These are phyloP conservation scores for Dryobotodes eremita DNA, from an alignment of 2,888 invertebrate genomes.

Conservation along the genomic window DNA sequence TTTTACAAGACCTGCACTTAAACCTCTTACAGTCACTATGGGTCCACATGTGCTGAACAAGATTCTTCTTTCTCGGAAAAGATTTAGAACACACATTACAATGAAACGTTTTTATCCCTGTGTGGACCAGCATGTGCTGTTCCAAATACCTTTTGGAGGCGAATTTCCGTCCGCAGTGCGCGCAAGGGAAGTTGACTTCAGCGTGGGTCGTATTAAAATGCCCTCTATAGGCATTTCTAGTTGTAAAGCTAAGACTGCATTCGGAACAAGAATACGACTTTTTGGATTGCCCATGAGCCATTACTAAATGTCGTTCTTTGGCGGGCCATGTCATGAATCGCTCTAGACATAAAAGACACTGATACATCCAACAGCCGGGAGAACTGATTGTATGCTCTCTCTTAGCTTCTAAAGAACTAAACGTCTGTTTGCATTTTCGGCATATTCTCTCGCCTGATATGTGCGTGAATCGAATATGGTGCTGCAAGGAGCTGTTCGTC, in stretches of 20 bases:
- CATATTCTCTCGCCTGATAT: conserved; percentile 78
- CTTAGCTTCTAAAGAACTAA: conserved; percentile 76
- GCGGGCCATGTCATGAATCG: conserved; percentile 79
- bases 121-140: conserved; percentile 89
- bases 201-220: conserved; percentile 83
- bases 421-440: conserved; percentile 81
- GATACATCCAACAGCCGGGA: conserved; percentile 80
- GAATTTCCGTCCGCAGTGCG: conserved; percentile 81
- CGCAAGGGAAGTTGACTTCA: conserved; percentile 80
- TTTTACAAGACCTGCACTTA: conserved; percentile 82
- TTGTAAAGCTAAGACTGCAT: conserved; percentile 77
- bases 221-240: conserved; percentile 77
- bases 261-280: conserved; percentile 80
- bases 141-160: conserved; percentile 78
- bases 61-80: conserved; percentile 83
- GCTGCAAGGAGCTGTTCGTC: conserved; percentile 78
- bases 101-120: conserved; percentile 85
- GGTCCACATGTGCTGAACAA: conserved; percentile 85
- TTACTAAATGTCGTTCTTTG: conserved; percentile 79
- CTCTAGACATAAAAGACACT: conserved; percentile 80
- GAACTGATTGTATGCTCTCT: conserved; percentile 77
- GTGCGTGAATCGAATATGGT: conserved; percentile 80
- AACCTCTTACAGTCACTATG: conserved; percentile 85
- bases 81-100: conserved; percentile 87
- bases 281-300: conserved; percentile 75